Percentiles rank a stretch among this genome's conserved stretches.
phyloP scores from a whole-genome alignment of 2,888 invertebrate genomes.

The Busseola fusca region DNA sequence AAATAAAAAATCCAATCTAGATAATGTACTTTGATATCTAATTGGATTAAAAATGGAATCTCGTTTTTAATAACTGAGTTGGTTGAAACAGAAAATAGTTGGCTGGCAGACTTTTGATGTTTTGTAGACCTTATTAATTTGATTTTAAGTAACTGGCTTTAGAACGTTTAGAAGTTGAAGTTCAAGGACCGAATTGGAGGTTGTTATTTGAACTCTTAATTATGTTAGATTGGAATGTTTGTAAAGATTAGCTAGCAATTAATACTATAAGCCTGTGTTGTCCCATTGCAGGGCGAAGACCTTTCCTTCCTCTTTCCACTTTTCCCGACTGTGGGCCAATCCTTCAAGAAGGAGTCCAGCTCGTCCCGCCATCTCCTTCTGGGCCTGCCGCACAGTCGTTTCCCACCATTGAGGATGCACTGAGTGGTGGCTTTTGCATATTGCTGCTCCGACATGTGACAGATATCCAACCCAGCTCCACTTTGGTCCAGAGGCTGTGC shows the following conservation, averaged over 20 bases:
- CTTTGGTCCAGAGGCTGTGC: too few relatives aligned
- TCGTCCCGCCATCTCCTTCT: too few relatives aligned
- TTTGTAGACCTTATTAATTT: slow-evolving; percentile 14
- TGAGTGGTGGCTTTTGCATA: too few relatives aligned
- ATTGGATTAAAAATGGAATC: slow-evolving; percentile 1
- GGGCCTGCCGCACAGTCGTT: too few relatives aligned
- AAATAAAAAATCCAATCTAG: slow-evolving; percentile 21
- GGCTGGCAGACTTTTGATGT: neutral
- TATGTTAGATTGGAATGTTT: neutral
- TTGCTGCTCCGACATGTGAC: too few relatives aligned
- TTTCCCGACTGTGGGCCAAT: too few relatives aligned
- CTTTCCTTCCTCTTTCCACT: too few relatives aligned
- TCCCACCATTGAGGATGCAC: too few relatives aligned
- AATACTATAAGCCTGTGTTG: too few relatives aligned
- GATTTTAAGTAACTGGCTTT: slow-evolving; percentile 18
- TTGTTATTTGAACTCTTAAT: neutral
- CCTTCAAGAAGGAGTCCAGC: too few relatives aligned
- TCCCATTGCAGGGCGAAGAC: too few relatives aligned
- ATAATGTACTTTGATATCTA: neutral
- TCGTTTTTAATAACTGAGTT: slow-evolving; percentile 9
- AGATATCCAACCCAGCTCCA: too few relatives aligned
- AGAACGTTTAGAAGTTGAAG: slow-evolving; percentile 2
- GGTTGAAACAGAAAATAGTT: slow-evolving; percentile 18
- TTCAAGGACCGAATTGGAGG: neutral
- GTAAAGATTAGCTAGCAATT: neutral